These are phyloP conservation scores for Elephantulus edwardii DNA, from an alignment of 2,113 vertebrate species.

Conservation along the genomic window DNA sequence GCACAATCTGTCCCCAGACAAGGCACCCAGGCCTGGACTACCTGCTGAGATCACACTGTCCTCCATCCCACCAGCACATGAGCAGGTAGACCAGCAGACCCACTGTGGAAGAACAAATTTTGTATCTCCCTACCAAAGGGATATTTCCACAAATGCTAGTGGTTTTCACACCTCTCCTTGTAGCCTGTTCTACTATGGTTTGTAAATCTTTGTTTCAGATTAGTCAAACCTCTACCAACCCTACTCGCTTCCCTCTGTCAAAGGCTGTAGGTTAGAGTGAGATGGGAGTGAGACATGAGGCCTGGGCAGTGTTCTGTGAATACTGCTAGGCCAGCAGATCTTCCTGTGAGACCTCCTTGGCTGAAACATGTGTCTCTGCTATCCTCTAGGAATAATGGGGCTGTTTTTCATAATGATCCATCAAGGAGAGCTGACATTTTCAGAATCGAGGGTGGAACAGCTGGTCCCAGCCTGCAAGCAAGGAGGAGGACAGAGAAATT, in stretches of 20 bases:
- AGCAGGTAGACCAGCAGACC: not conserved
- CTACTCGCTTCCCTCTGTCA: not conserved
- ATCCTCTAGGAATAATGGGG: not conserved
- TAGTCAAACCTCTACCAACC: not conserved
- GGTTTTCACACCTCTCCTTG: not conserved
- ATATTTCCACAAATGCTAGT: not conserved
- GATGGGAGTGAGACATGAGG: not conserved
- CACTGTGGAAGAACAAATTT: not conserved
- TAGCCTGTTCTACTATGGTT: not conserved
- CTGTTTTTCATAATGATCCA: not conserved
- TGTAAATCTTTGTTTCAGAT: not conserved
- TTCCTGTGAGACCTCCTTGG: not conserved
- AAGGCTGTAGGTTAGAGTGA: not conserved
- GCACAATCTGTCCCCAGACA: too few species aligned
- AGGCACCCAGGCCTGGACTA: not conserved
- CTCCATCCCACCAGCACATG: conserved; percentile 5
- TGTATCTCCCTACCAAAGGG: not conserved
- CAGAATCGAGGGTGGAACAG: conserved; percentile 10
- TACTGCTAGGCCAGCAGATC: not conserved
- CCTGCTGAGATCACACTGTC: not conserved
- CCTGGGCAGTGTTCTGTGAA: not conserved
- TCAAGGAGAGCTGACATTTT: not conserved
- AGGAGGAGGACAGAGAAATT: conserved; percentile 35
- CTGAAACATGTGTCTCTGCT: not conserved
- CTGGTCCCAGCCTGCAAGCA: not conserved